Evolutionary conservation across 2,113 vertebrate genomes (phyloP).

Genomic region (Aplodontia rufa): DNA sequence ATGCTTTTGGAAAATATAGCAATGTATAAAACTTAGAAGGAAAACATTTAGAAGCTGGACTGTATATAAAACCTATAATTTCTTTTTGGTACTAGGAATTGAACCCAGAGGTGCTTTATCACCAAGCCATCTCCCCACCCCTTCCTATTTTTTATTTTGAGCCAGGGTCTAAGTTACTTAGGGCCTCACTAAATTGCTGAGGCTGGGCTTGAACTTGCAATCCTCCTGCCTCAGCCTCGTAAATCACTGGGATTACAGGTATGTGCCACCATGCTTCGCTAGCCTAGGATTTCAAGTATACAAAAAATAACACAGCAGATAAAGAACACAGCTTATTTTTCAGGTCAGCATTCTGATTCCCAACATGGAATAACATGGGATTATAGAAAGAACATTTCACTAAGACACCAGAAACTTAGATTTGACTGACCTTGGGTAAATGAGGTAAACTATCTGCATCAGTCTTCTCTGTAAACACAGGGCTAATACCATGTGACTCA

Average conservation of each 20-base stretch:
- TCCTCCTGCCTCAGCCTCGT: no score
- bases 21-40: neutral
- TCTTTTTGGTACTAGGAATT: no score
- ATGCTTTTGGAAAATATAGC: neutral
- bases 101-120: no score
- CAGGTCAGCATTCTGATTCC: neutral
- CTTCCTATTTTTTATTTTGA: no score
- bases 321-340: neutral
- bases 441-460: neutral
- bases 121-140: no score
- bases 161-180: no score
- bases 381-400: neutral
- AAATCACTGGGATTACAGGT: no score
- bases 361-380: fast-evolving
- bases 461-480: neutral
- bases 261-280: no score
- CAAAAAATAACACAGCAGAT: neutral
- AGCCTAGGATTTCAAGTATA: neutral
- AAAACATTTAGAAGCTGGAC: neutral
- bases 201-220: no score
- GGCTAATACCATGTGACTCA: neutral
- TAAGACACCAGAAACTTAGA: neutral
- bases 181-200: no score
- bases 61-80: neutral
- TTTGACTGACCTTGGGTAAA: neutral